Evolutionary conservation across 2,797 vertebrate species (phyloP).

Genomic region (Cirrhinus mrigala): DNA sequence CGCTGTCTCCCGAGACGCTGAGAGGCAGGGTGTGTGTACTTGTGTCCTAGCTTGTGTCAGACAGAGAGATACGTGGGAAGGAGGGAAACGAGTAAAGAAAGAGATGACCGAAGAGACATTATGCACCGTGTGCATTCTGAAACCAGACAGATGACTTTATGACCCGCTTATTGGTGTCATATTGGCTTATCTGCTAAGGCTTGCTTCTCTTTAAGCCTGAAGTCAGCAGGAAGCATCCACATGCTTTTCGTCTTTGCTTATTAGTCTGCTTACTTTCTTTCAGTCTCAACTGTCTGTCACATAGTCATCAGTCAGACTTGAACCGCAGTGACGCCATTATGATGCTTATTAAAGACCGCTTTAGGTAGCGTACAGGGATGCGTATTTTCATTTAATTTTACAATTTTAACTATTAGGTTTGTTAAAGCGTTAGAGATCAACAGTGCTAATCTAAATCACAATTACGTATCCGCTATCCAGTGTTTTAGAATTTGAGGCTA

Average conservation of each 20-base stretch:
- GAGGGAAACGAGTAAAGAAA: slow-evolving; percentile 45
- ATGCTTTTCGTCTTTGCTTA: slow-evolving; percentile 17
- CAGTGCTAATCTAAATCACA: background rate
- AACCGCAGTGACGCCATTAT: background rate
- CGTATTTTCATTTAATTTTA: no score
- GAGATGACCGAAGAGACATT: slow-evolving; percentile 42
- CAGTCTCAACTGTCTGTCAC: slow-evolving; percentile 6
- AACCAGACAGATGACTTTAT: slow-evolving; percentile 58
- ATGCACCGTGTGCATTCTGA: slow-evolving; percentile 52
- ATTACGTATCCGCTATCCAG: background rate
- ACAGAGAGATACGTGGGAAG: slow-evolving; percentile 33
- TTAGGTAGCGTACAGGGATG: background rate
- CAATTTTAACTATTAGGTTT: background rate
- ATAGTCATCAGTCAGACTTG: background rate
- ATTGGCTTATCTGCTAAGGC: slow-evolving; percentile 50
- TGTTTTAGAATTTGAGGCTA: slow-evolving; percentile 4
- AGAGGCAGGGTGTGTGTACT: slow-evolving; percentile 42
- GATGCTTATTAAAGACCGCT: background rate
- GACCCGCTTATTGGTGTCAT: slow-evolving; percentile 56
- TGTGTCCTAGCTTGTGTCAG: slow-evolving; percentile 41
- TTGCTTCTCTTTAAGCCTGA: slow-evolving; percentile 51
- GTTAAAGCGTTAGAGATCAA: slow-evolving; percentile 13
- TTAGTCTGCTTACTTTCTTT: slow-evolving; percentile 22
- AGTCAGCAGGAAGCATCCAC: slow-evolving; percentile 26
- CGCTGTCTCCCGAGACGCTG: slow-evolving; percentile 55